Percentiles rank a stretch among this genome's conserved stretches.
phyloP scores from a whole-genome alignment of 2,113 vertebrate species.

The Oceanites oceanicus region DNA sequence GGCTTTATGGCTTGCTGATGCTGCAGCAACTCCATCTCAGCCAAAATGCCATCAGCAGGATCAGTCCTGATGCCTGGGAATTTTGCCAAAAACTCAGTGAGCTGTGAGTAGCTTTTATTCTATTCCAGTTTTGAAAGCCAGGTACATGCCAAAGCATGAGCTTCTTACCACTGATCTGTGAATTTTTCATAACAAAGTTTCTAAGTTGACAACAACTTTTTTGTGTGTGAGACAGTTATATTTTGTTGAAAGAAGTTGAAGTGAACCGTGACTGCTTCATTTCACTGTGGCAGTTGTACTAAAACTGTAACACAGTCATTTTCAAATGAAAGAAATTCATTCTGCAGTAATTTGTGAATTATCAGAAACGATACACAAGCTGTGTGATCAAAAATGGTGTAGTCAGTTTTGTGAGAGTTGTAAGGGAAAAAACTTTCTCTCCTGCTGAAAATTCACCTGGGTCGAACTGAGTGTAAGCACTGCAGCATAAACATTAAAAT shows the following conservation, averaged over 20 bases:
- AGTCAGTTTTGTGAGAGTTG: neutral
- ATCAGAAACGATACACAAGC: neutral
- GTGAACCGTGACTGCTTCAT: neutral
- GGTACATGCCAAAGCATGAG: constrained; percentile 66
- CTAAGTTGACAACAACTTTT: constrained; percentile 55
- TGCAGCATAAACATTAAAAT: neutral
- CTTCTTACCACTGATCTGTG: constrained; percentile 69
- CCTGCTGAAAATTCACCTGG: neutral
- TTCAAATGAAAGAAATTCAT: constrained; percentile 6
- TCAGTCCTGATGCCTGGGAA: constrained; percentile 94
- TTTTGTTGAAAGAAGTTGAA: constrained; percentile 36
- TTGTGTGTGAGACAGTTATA: neutral
- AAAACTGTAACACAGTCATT: neutral
- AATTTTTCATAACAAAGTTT: constrained; percentile 78
- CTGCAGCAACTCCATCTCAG: constrained; percentile 93
- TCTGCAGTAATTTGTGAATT: constrained; percentile 7
- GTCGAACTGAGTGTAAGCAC: neutral
- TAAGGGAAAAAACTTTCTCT: neutral
- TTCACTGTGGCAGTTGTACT: neutral
- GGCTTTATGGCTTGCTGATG: constrained; percentile 93
- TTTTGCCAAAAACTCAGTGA: constrained; percentile 95
- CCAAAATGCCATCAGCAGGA: constrained; percentile 91
- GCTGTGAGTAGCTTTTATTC: constrained; percentile 88
- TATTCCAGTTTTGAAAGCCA: constrained; percentile 45
- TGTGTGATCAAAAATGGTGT: neutral